These are phyloP conservation scores for Acrocyrtus sp. DNA, from an alignment of 2,888 invertebrate species.

Conservation along the genomic window DNA sequence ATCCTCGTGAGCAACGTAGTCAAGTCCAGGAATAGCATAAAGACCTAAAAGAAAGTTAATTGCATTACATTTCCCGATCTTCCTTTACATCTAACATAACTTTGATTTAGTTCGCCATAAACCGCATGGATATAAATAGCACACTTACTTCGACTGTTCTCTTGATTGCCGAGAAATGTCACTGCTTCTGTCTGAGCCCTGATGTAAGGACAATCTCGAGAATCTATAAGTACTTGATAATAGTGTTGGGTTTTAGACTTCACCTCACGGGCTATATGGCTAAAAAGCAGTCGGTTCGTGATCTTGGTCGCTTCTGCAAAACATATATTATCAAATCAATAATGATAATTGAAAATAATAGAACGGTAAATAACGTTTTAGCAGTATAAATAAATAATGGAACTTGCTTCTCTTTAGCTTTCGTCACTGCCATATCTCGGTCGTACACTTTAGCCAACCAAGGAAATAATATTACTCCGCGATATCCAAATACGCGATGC, in stretches of 20 bases:
- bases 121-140: too few species aligned
- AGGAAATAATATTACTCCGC: conserved; percentile 96
- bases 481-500: conserved; percentile 96
- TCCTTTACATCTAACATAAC: too few species aligned
- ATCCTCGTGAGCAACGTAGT: conserved; percentile 98
- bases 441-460: conserved; percentile 97
- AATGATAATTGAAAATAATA: neutral
- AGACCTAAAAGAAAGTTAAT: conserved; percentile 66
- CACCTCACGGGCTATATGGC: conserved; percentile 80
- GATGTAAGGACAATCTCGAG: conserved; percentile 95
- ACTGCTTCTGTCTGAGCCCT: conserved; percentile 98
- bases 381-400: too few species aligned
- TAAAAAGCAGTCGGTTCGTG: conserved; percentile 64
- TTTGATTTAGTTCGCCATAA: too few species aligned
- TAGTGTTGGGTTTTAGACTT: conserved; percentile 93
- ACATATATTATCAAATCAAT: neutral
- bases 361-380: neutral
- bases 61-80: too few species aligned
- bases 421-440: conserved; percentile 82
- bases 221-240: conserved; percentile 98
- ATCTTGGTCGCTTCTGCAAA: conserved; percentile 54
- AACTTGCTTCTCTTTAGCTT: conserved; percentile 66
- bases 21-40: conserved; percentile 96
- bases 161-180: conserved; percentile 95
- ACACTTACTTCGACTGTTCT: conserved; percentile 85